phyloP scores from a whole-genome alignment of 2,113 vertebrate species.

The Gallinago undulata region DNA sequence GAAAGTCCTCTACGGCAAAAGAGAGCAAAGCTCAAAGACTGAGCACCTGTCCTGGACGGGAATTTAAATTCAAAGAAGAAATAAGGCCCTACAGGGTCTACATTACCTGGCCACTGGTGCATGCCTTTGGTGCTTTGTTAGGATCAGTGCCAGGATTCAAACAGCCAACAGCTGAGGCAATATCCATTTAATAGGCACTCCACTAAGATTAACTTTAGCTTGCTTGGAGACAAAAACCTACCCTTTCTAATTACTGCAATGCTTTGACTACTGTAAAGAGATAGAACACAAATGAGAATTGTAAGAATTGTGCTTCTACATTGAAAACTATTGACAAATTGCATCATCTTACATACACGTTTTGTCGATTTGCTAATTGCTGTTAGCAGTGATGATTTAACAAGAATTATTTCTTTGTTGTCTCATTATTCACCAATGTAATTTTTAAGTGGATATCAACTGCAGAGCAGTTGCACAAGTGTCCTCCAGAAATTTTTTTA shows the following conservation, averaged over 20 bases:
- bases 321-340: neutral
- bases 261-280: neutral
- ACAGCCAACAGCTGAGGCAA: neutral
- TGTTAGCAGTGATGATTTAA: neutral
- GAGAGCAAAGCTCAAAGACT: neutral
- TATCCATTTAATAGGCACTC: neutral
- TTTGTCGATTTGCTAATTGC: neutral
- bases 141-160: neutral
- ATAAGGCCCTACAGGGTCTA: neutral
- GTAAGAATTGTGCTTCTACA: neutral
- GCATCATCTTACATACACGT: neutral
- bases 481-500: neutral
- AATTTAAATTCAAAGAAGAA: neutral
- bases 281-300: neutral
- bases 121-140: slow-evolving; percentile 7
- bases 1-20: neutral
- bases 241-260: neutral
- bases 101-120: neutral
- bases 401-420: neutral
- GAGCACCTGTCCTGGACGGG: neutral
- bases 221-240: neutral
- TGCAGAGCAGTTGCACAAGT: neutral
- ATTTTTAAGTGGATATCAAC: neutral
- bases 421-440: neutral
- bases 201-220: neutral